Base-by-base conservation (phyloP, 2,888 invertebrate genomes). In the Drosophila cracens region DNA sequence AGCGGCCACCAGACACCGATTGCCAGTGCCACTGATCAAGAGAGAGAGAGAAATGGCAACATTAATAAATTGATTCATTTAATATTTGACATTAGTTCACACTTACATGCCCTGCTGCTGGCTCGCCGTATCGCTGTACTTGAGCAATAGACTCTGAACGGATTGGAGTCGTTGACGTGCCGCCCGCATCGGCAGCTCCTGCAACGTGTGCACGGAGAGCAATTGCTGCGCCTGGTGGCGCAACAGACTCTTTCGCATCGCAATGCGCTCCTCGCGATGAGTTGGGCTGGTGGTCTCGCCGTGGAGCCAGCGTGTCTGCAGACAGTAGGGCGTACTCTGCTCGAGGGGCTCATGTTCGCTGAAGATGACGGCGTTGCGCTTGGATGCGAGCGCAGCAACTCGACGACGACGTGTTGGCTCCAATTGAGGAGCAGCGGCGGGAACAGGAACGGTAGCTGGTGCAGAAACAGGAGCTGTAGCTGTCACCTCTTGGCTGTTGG, bases 161-260 rank as follows among this genome's bases (percentile, higher is more conserved):
- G 90, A 90, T 27, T 92, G 73, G 36, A 93, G 64, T 4, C 93
- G 91, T 56, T 89, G 86, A 31, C 90, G 90, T 0, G 93, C 92
- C 33, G 83, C 80, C 18, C 80, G 81, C 56, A 90, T 77, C 3
- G 91, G 92, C 60, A 81, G n/a, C 53, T 88, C 90, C 61, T 92
- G 90, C 61, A 93, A 83, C 51, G 91, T 84, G 34, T 90, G 89
- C 27, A 92, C 91, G 16, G 92, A 87, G 8, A 92, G 83, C 67
- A 92, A 64, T 73, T 93, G 93, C 54, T 92, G 75, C 10, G 93
- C 93, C 68, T 93, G 92, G 0, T 93, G 90, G 3, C 92, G 87
- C 51, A 93, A 70, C 53, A 90, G 68, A 18, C 87, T 89, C 57
- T 92, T 92, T 36, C 92, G 90, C 36, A 91, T 75, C 11, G 91